Percentiles rank a stretch among this genome's conserved stretches.
phyloP scores from a whole-genome alignment of 2,113 vertebrate species.

The Melanotaenia duboulayi region DNA sequence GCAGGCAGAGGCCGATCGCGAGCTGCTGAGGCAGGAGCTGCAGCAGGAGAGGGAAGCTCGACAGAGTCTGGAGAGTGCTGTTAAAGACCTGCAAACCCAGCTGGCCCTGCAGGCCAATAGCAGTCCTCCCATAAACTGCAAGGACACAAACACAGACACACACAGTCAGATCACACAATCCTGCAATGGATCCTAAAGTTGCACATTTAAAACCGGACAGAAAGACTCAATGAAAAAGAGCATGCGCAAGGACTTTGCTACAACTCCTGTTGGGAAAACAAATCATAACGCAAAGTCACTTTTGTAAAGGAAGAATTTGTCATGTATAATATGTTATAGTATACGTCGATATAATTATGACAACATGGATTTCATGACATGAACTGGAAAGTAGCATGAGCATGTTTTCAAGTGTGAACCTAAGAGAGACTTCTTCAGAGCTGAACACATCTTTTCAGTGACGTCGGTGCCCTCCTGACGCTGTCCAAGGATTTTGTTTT shows the following conservation, averaged over 20 bases:
- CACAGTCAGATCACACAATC: conserved; percentile 61
- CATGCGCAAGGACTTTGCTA: conserved; percentile 83
- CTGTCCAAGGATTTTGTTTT: conserved; percentile 76
- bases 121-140: conserved; percentile 58
- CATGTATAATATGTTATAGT: conserved; percentile 69
- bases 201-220: conserved; percentile 53
- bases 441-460: conserved; percentile 53
- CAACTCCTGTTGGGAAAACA: conserved; percentile 74
- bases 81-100: conserved; percentile 94
- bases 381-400: conserved; percentile 77
- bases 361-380: conserved; percentile 60
- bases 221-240: conserved; percentile 70
- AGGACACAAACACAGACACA: conserved; percentile 63
- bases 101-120: conserved; percentile 84
- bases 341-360: conserved; percentile 61
- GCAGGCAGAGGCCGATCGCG: conserved; percentile 92
- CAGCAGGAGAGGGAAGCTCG: conserved; percentile 92
- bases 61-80: conserved; percentile 92
- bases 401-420: conserved; percentile 66
- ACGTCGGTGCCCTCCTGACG: conserved; percentile 60
- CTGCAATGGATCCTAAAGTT: conserved; percentile 67
- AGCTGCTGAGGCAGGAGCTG: conserved; percentile 92
- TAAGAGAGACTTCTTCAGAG: conserved; percentile 53
- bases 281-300: conserved; percentile 45
- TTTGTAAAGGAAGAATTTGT: conserved; percentile 58